Percentiles rank a stretch among this genome's conserved stretches.
Conservation (phyloP, 2,888 invertebrate genomes). For the Entomobrya proxima region DNA sequence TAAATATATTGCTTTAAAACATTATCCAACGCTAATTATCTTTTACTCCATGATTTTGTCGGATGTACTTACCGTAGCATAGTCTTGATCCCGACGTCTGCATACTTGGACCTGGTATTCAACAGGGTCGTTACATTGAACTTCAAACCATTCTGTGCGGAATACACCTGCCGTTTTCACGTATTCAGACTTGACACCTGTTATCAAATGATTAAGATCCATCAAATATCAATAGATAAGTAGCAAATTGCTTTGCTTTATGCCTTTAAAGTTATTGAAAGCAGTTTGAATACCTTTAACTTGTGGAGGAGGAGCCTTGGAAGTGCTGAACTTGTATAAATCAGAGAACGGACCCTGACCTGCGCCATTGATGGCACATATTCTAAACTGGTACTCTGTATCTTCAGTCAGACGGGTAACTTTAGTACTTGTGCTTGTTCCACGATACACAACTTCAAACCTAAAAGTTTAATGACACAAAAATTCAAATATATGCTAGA, state of each 20-base stretch:
- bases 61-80: slow-evolving; percentile 51
- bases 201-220: not conserved
- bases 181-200: slow-evolving; percentile 71
- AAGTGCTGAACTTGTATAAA: slow-evolving; percentile 84
- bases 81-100: slow-evolving; percentile 64
- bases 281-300: slow-evolving; percentile 81
- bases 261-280: not conserved
- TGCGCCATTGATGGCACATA: slow-evolving; percentile 90
- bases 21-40: not conserved
- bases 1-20: not conserved
- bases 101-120: slow-evolving; percentile 86
- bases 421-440: slow-evolving; percentile 87
- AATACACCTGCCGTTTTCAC: slow-evolving; percentile 66
- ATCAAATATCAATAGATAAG: not conserved
- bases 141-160: slow-evolving; percentile 72
- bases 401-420: slow-evolving; percentile 90
- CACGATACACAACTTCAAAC: slow-evolving; percentile 82
- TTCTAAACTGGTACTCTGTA: slow-evolving; percentile 89
- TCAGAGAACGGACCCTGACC: slow-evolving; percentile 89
- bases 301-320: slow-evolving; percentile 87
- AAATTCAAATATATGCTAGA: too few species aligned
- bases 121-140: slow-evolving; percentile 81
- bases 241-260: not conserved
- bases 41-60: not conserved
- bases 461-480: slow-evolving; percentile 59